phyloP scores from a whole-genome alignment of 1,140 invertebrate species.

The Sinella curviseta region DNA sequence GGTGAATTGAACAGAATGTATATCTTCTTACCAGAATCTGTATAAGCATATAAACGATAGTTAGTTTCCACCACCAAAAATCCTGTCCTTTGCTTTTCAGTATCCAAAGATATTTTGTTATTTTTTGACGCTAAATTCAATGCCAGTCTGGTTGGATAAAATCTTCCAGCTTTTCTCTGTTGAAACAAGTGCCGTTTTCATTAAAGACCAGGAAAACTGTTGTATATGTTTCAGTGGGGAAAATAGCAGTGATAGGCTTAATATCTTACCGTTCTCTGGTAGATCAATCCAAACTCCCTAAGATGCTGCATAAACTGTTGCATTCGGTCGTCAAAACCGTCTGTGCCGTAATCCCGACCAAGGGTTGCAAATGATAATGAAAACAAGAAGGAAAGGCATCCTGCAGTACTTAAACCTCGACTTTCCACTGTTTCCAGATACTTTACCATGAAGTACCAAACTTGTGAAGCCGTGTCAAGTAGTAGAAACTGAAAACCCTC shows the following conservation, averaged over 20 bases:
- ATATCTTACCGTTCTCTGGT: conserved; percentile 79
- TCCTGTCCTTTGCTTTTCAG: conserved; percentile 64
- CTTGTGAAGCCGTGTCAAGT: conserved; percentile 85
- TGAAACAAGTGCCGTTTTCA: conserved; percentile 46
- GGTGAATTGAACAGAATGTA: too few relatives aligned
- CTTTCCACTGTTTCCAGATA: conserved; percentile 88
- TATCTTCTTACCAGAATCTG: conserved; percentile 76
- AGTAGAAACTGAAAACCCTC: conserved; percentile 95
- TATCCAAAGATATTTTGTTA: conserved; percentile 59
- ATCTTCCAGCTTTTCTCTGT: conserved; percentile 81
- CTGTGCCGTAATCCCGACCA: conserved; percentile 95
- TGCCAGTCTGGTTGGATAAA: conserved; percentile 91
- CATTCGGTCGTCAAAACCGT: conserved; percentile 85
- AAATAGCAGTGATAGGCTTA: too few relatives aligned
- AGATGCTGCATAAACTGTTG: conserved; percentile 91
- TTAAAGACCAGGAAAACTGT: conserved; percentile 11
- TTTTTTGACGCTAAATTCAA: conserved; percentile 80
- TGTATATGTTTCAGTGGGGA: too few relatives aligned
- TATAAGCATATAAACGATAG: conserved; percentile 95
- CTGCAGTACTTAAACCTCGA: conserved; percentile 79
- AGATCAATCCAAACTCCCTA: conserved; percentile 94
- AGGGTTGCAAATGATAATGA: conserved; percentile 94
- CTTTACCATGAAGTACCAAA: conserved; percentile 94
- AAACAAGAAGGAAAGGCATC: conserved; percentile 91
- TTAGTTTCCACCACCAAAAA: conserved; percentile 96